These are phyloP conservation scores for Heliornis fulica DNA, from an alignment of 2,113 vertebrate species.

Conservation along the genomic window DNA sequence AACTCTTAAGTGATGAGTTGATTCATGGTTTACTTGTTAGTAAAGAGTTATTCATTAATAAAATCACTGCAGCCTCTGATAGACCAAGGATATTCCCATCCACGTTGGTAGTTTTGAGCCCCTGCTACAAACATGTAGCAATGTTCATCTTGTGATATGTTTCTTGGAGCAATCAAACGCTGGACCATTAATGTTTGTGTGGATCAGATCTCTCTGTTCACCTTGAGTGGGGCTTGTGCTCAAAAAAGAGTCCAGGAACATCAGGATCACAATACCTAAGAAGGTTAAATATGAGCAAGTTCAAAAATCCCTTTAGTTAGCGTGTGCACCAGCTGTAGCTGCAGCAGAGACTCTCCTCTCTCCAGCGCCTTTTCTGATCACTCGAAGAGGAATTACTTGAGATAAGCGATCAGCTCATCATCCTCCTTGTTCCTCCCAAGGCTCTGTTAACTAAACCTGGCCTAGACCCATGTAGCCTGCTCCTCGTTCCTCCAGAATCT, in stretches of 20 bases:
- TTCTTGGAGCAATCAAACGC: neutral
- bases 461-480: neutral
- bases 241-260: neutral
- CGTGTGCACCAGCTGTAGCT: neutral
- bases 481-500: neutral
- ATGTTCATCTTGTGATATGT: neutral
- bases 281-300: neutral
- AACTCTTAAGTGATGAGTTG: neutral
- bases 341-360: neutral
- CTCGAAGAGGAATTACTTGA: neutral
- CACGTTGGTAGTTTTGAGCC: neutral
- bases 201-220: neutral
- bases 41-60: neutral
- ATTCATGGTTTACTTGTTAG: neutral
- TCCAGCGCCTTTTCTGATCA: neutral
- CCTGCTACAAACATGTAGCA: neutral
- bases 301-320: neutral
- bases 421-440: neutral
- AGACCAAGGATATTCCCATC: neutral
- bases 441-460: neutral
- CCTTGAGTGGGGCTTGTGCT: neutral
- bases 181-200: rapidly evolving
- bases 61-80: neutral
- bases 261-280: neutral
- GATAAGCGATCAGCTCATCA: neutral